Percentiles rank a stretch among this genome's conserved stretches.
phyloP scores from a whole-genome alignment of 1,140 invertebrate genomes.

The Diorhabda carinulata region DNA sequence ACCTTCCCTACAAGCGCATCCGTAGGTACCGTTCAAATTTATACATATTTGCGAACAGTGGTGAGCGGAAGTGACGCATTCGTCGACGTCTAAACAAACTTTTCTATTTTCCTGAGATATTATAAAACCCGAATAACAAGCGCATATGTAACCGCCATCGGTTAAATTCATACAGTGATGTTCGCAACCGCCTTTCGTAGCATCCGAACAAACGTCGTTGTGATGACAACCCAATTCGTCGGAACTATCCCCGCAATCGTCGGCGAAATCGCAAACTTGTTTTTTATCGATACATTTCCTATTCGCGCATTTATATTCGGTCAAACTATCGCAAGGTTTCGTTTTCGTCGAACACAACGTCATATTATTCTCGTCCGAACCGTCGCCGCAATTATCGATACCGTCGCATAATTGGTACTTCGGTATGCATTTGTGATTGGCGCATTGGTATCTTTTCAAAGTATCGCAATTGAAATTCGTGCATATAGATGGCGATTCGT shows the following conservation, averaged over 20 bases:
- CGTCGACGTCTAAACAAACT: constrained; percentile 83
- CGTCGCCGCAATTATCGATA: constrained; percentile 88
- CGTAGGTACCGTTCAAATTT: constrained; percentile 88
- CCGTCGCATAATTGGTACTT: constrained; percentile 78
- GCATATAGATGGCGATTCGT: constrained; percentile 78
- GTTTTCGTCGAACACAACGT: constrained; percentile 72
- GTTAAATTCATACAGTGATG: constrained; percentile 86
- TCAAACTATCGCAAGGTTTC: constrained; percentile 67
- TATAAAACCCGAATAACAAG: constrained; percentile 81
- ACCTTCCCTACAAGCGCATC: constrained; percentile 81
- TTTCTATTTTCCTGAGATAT: constrained; percentile 71
- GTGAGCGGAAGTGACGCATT: constrained; percentile 78
- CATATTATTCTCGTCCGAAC: constrained; percentile 90
- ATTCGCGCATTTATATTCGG: constrained; percentile 87
- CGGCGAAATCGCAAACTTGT: constrained; percentile 78
- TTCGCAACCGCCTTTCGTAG: constrained; percentile 83
- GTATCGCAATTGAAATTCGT: constrained; percentile 80
- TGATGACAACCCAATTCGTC: constrained; percentile 89
- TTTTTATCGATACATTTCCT: constrained; percentile 78
- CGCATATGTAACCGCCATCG: constrained; percentile 81
- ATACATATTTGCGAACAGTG: constrained; percentile 89
- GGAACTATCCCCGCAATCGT: constrained; percentile 79
- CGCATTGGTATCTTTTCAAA: constrained; percentile 77
- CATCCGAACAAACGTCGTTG: constrained; percentile 66
- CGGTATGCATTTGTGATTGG: constrained; percentile 83